A percentile compares a stretch with the other conserved stretches of the same genome.
These are phyloP conservation scores for Eulemur mongoz DNA, from an alignment of 2,797 vertebrate genomes.

Conservation along the genomic window DNA sequence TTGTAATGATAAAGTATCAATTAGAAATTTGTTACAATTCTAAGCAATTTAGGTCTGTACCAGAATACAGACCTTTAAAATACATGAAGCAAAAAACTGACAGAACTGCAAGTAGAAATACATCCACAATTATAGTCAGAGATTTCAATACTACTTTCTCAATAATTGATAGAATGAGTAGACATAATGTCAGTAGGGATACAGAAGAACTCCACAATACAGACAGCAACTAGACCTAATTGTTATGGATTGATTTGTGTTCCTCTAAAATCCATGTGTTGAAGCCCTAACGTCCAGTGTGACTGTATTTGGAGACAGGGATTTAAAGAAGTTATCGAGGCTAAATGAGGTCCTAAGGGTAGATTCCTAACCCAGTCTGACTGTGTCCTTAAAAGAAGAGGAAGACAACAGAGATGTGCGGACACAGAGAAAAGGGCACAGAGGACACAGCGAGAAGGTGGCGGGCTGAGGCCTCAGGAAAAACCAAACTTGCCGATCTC, in stretches of 20 bases:
- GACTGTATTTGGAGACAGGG: background rate
- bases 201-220: background rate
- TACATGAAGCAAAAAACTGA: background rate
- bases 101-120: background rate
- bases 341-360: background rate
- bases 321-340: background rate
- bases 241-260: background rate
- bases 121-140: background rate
- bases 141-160: background rate
- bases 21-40: background rate
- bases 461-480: background rate
- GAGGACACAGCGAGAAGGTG: background rate
- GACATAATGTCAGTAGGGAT: background rate
- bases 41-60: background rate
- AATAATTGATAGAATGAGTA: background rate
- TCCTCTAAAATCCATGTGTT: background rate
- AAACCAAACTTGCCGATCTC: background rate
- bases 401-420: background rate
- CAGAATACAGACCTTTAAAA: background rate
- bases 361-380: background rate
- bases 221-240: background rate
- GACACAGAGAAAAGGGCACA: background rate
- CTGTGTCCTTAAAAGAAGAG: background rate
- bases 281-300: background rate
- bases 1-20: background rate